phyloP scores from a whole-genome alignment of 2,888 invertebrate species.

The Agrenia bidenticulata region DNA sequence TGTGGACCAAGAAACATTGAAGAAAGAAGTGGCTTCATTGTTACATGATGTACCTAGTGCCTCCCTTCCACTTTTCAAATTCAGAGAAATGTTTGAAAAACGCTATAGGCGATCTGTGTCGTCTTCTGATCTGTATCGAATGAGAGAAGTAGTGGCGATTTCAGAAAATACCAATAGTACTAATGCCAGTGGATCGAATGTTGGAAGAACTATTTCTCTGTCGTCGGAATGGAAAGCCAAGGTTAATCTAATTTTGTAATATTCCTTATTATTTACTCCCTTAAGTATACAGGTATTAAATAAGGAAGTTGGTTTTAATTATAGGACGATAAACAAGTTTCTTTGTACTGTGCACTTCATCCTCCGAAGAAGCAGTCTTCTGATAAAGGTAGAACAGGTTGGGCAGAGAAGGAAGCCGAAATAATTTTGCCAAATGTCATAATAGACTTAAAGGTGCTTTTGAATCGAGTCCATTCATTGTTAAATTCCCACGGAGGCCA shows the following conservation, averaged over 20 bases:
- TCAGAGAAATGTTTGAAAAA: constrained; percentile 79
- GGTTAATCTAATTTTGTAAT: constrained; percentile 22
- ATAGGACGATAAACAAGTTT: constrained; percentile 42
- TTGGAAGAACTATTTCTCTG: constrained; percentile 44
- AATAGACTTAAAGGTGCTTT: constrained; percentile 65
- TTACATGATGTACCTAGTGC: constrained; percentile 74
- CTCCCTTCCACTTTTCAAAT: constrained; percentile 74
- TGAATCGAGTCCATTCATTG: constrained; percentile 67
- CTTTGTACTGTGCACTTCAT: constrained; percentile 42
- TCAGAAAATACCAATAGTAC: constrained; percentile 33
- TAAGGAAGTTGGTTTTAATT: too few species aligned
- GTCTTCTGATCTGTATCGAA: constrained; percentile 61
- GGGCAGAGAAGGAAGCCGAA: constrained; percentile 72
- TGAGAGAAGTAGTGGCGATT: constrained; percentile 69
- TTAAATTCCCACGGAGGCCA: constrained; percentile 74
- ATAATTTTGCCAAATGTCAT: constrained; percentile 64
- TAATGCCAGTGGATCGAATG: constrained; percentile 15
- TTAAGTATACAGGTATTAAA: too few species aligned
- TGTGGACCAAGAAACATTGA: constrained; percentile 41
- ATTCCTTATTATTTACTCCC: too few species aligned
- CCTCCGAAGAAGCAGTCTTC: constrained; percentile 32
- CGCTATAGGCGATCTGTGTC: constrained; percentile 71
- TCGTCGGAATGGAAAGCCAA: constrained; percentile 39
- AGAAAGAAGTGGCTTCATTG: constrained; percentile 66
- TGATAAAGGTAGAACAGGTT: constrained; percentile 62